Conservation (phyloP, 2,888 invertebrate species). For the Papilio protenor region DNA sequence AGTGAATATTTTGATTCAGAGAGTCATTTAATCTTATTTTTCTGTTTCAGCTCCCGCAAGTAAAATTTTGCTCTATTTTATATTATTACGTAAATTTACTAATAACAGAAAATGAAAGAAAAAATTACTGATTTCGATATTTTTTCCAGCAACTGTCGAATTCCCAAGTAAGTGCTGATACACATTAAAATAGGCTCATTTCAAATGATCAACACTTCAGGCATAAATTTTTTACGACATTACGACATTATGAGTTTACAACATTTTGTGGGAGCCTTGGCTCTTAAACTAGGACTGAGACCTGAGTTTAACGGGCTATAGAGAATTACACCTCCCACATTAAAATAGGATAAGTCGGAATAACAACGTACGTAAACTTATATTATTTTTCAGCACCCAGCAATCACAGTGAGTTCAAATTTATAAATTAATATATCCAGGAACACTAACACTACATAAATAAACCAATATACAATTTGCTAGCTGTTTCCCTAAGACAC, state of each 20-base stretch:
- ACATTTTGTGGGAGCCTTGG: too few relatives aligned
- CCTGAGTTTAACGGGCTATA: too few relatives aligned
- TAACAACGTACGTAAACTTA: background rate
- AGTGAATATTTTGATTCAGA: background rate
- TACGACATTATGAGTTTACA: too few relatives aligned
- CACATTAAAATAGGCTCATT: background rate
- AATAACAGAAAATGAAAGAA: too few relatives aligned
- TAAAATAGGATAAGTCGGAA: too few relatives aligned
- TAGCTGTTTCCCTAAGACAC: background rate
- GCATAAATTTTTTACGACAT: too few relatives aligned
- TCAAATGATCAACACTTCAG: too few relatives aligned
- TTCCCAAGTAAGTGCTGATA: constrained; percentile 18
- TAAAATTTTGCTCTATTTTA: background rate
- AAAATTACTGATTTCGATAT: background rate
- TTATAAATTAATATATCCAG: background rate
- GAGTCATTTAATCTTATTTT: background rate
- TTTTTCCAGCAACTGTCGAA: constrained; percentile 3
- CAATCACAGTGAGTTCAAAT: constrained; percentile 11
- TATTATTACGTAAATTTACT: too few relatives aligned
- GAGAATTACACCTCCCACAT: too few relatives aligned
- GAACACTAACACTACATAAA: background rate
- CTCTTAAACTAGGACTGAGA: too few relatives aligned
- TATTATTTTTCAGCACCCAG: constrained; percentile 13
- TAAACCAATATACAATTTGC: background rate
- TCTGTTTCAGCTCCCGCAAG: constrained; percentile 13